Conservation (phyloP, 2,113 vertebrate species). For the Tupaia chinensis region DNA sequence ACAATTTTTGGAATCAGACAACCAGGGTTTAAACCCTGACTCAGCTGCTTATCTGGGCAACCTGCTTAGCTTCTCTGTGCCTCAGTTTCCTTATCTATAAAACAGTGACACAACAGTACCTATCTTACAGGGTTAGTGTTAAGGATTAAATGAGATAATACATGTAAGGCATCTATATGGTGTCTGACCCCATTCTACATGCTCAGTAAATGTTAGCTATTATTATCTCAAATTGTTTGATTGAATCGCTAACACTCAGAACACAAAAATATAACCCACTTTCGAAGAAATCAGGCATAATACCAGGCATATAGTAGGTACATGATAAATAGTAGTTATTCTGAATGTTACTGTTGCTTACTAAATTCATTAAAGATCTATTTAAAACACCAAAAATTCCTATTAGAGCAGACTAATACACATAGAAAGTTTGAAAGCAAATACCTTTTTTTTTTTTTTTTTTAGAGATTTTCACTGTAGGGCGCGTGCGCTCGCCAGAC, state of each 20-base stretch:
- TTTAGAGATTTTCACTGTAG: too few relatives aligned
- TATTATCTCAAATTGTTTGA: background rate
- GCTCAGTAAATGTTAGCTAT: background rate
- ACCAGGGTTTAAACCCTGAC: background rate
- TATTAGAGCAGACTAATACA: background rate
- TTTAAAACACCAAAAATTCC: background rate
- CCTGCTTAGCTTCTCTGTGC: background rate
- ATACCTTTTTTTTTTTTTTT: background rate
- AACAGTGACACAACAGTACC: constrained; percentile 2
- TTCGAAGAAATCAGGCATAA: background rate
- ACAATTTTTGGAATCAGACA: background rate
- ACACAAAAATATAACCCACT: background rate
- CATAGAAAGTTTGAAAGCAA: background rate
- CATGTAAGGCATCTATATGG: background rate
- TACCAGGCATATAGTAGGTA: background rate
- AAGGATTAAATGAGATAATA: background rate
- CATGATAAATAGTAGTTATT: constrained; percentile 1
- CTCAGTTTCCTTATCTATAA: constrained; percentile 13
- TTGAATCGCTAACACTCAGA: constrained; percentile 19
- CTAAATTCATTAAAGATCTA: constrained; percentile 2
- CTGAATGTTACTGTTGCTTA: background rate
- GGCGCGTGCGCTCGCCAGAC: too few relatives aligned
- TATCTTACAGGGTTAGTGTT: background rate
- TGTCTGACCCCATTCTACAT: background rate
- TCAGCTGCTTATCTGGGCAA: background rate